phyloP scores from a whole-genome alignment of 2,113 vertebrate genomes.

The Sebastes schlegelii region DNA sequence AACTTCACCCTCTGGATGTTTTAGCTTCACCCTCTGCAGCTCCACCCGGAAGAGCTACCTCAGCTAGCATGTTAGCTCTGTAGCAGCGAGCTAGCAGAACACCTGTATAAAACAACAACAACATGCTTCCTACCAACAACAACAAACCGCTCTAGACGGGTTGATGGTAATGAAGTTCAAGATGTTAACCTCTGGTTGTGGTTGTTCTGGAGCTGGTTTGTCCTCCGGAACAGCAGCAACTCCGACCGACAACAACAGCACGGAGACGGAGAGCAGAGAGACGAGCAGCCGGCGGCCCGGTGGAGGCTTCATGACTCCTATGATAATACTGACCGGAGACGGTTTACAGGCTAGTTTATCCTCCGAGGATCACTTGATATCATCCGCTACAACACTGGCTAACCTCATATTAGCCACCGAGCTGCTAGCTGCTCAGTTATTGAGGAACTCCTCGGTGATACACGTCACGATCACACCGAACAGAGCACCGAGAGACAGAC shows the following conservation, averaged over 20 bases:
- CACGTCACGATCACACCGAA: constrained; percentile 50
- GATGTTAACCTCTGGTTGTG: constrained; percentile 66
- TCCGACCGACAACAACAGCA: constrained; percentile 64
- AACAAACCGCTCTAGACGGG: too few relatives aligned
- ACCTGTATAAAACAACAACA: too few relatives aligned
- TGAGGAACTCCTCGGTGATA: constrained; percentile 7
- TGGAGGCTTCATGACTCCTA: constrained; percentile 63
- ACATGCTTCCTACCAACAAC: too few relatives aligned
- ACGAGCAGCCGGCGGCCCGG: too few relatives aligned
- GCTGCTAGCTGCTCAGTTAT: background rate
- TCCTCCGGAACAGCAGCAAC: constrained; percentile 80
- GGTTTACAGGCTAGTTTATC: background rate
- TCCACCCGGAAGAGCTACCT: too few relatives aligned
- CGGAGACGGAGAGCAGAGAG: constrained; percentile 53
- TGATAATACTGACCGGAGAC: background rate
- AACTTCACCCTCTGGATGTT: too few relatives aligned
- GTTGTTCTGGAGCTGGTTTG: constrained; percentile 68
- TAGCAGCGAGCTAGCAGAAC: too few relatives aligned
- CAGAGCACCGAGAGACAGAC: background rate
- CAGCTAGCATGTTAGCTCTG: too few relatives aligned
- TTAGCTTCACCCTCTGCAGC: too few relatives aligned
- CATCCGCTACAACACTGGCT: background rate
- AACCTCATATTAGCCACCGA: constrained; percentile 61
- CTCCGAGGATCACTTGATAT: constrained; percentile 39
- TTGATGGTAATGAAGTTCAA: too few relatives aligned